Evolutionary conservation across 2,888 invertebrate genomes (phyloP).

Genomic region (Gnatocerus cornutus): DNA sequence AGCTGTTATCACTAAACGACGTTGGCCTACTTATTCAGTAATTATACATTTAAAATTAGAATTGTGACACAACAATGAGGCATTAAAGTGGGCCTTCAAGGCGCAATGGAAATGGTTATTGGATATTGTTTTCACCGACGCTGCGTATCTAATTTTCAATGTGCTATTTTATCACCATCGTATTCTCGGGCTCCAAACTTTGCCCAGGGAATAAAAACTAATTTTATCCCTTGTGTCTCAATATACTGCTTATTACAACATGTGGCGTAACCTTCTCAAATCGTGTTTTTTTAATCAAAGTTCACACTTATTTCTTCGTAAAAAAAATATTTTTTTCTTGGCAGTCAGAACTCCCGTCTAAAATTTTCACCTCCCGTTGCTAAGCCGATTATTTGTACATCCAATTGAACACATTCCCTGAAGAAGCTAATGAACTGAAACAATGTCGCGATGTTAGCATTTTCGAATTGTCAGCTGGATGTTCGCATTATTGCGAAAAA

Average conservation of each 20-base stretch:
- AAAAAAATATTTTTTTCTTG: too few relatives aligned
- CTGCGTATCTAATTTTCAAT: neutral
- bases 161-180: too few relatives aligned
- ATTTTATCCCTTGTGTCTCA: too few relatives aligned
- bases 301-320: too few relatives aligned
- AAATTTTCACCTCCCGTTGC: too few relatives aligned
- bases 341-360: too few relatives aligned
- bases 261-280: too few relatives aligned
- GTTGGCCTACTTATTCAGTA: constrained; percentile 19
- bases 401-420: constrained; percentile 27
- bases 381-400: constrained; percentile 29
- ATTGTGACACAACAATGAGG: constrained; percentile 12
- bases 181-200: too few relatives aligned
- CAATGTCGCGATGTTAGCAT: constrained; percentile 41
- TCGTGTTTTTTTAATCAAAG: too few relatives aligned
- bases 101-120: neutral
- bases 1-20: constrained; percentile 31
- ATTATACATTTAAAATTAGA: constrained; percentile 21
- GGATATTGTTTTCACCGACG: neutral
- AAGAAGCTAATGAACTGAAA: constrained; percentile 47
- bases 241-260: too few relatives aligned
- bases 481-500: constrained; percentile 17
- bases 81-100: constrained; percentile 6
- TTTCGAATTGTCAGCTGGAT: constrained; percentile 35
- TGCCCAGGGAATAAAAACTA: too few relatives aligned